These are phyloP conservation scores for Chaetodon trifascialis DNA, from an alignment of 2,113 vertebrate species.

Conservation along the genomic window DNA sequence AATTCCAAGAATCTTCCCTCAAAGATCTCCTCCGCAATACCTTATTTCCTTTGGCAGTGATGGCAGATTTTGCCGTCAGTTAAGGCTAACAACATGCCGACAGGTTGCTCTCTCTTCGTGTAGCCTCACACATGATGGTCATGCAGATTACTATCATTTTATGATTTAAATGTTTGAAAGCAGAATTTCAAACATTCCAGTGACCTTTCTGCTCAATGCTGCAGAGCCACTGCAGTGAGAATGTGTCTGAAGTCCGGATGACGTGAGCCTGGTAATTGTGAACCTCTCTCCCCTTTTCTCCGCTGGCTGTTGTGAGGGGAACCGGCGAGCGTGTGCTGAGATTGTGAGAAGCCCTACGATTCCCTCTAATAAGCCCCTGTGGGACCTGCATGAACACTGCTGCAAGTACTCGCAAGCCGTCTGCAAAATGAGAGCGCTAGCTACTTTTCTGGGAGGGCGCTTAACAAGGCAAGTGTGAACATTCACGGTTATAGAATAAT, in stretches of 20 bases:
- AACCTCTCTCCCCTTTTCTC: slow-evolving; percentile 58
- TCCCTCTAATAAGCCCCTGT: slow-evolving; percentile 88
- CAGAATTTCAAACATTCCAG: slow-evolving; percentile 53
- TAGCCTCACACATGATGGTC: background rate
- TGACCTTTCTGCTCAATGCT: slow-evolving; percentile 68
- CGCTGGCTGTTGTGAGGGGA: slow-evolving; percentile 64
- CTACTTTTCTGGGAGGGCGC: slow-evolving; percentile 42
- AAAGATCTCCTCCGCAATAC: background rate
- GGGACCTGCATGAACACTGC: slow-evolving; percentile 81
- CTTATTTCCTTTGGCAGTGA: background rate
- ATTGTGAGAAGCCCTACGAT: slow-evolving; percentile 73
- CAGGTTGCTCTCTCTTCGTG: slow-evolving; percentile 14
- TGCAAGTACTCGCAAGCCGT: slow-evolving; percentile 81
- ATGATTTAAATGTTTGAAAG: slow-evolving; percentile 54
- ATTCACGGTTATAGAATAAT: slow-evolving; percentile 69
- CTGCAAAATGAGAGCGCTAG: slow-evolving; percentile 78
- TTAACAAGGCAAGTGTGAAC: slow-evolving; percentile 74
- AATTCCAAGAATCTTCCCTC: background rate
- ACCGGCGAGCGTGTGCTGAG: slow-evolving; percentile 61
- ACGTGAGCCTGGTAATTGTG: slow-evolving; percentile 70
- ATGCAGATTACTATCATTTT: slow-evolving; percentile 15
- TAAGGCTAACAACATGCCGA: background rate
- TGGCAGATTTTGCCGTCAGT: slow-evolving; percentile 19
- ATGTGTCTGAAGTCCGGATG: slow-evolving; percentile 63
- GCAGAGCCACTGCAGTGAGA: slow-evolving; percentile 61